These are phyloP conservation scores for Lucilia cuprina DNA, from an alignment of 1,140 invertebrate species.

Conservation along the genomic window DNA sequence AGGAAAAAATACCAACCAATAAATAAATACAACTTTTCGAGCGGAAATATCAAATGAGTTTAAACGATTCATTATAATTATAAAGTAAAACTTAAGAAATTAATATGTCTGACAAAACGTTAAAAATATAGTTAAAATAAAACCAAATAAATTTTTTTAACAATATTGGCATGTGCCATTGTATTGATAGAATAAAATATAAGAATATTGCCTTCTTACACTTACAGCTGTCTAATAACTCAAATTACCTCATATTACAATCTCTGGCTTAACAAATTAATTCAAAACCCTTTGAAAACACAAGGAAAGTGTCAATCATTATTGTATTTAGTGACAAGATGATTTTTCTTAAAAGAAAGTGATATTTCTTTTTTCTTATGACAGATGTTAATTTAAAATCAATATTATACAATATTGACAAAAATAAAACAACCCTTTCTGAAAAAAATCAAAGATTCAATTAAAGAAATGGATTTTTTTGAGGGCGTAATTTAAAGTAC, in stretches of 20 bases:
- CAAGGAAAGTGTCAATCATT: neutral
- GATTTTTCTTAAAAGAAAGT: neutral
- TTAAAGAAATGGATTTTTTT: neutral
- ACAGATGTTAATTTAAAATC: neutral
- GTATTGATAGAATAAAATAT: neutral
- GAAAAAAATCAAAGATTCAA: no score
- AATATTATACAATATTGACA: neutral
- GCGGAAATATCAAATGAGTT: constrained; percentile 31
- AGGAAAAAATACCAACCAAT: neutral
- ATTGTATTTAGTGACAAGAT: neutral
- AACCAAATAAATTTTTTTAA: neutral
- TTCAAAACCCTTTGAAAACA: neutral
- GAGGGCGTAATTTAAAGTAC: neutral
- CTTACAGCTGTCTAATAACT: neutral
- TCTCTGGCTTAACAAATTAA: neutral
- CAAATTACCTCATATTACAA: neutral
- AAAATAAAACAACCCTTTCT: neutral
- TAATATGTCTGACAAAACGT: constrained; percentile 20
- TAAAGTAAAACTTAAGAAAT: neutral
- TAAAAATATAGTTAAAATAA: neutral
- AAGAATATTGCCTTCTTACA: neutral
- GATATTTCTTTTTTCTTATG: neutral
- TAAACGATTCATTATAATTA: constrained; percentile 22
- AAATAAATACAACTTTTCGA: neutral
- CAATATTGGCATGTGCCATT: neutral